These are phyloP conservation scores for Hippocampus comes DNA, from an alignment of 2,113 vertebrate species.

Conservation along the genomic window DNA sequence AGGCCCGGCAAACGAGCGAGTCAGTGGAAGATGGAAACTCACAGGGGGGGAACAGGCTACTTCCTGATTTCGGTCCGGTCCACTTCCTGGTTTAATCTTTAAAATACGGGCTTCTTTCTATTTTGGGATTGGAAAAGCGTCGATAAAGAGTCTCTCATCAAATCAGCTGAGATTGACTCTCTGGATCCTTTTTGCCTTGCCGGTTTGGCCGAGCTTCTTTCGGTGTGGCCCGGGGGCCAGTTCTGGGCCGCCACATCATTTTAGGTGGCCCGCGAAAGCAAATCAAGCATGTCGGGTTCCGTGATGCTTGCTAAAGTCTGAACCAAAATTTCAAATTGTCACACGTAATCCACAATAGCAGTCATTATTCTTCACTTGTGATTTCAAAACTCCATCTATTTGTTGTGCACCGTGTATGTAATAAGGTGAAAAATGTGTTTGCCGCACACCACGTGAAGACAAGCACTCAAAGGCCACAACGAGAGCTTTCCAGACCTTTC, in stretches of 20 bases:
- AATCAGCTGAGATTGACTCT: not conserved
- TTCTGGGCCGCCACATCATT: too few species aligned
- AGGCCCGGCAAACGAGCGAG: not conserved
- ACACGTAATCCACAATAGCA: too few species aligned
- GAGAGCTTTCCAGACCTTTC: not conserved
- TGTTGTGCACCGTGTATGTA: too few species aligned
- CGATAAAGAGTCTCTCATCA: not conserved
- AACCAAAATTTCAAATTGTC: too few species aligned
- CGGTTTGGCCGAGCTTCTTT: not conserved
- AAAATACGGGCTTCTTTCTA: not conserved
- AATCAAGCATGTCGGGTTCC: too few species aligned
- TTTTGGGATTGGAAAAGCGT: not conserved
- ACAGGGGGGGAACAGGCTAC: not conserved
- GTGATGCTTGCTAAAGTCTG: too few species aligned
- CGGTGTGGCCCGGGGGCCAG: not conserved
- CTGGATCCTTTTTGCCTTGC: not conserved
- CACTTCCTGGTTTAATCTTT: not conserved
- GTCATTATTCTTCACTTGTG: too few species aligned
- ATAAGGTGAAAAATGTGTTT: not conserved
- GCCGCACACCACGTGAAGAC: not conserved
- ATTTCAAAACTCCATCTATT: too few species aligned
- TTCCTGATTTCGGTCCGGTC: not conserved
- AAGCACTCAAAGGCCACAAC: not conserved
- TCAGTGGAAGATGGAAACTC: not conserved
- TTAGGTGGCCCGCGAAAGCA: too few species aligned